Percentiles rank a stretch among this genome's conserved stretches.
phyloP scores from a whole-genome alignment of 2,113 vertebrate genomes.

The Corvus moneduloides region DNA sequence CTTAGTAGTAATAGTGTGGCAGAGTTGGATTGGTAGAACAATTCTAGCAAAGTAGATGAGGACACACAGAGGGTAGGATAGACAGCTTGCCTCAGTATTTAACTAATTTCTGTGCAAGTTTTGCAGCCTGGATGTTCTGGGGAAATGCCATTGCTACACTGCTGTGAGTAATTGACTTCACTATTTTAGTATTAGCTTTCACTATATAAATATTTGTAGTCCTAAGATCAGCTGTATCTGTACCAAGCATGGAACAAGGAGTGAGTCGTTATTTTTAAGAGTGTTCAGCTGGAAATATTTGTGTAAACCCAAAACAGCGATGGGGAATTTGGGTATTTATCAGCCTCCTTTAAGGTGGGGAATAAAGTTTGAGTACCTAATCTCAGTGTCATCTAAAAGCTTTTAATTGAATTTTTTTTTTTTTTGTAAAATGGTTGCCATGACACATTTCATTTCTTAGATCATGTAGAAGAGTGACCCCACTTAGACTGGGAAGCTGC shows the following conservation, averaged over 20 bases:
- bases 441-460: neutral
- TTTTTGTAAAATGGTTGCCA: neutral
- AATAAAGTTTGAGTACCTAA: neutral
- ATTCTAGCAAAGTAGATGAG: neutral
- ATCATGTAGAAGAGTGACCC: neutral
- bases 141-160: neutral
- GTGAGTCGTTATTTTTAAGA: neutral
- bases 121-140: neutral
- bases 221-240: neutral
- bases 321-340: neutral
- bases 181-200: neutral
- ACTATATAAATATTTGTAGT: neutral
- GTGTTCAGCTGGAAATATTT: neutral
- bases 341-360: neutral
- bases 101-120: neutral
- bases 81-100: neutral
- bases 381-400: neutral
- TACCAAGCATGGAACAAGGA: neutral
- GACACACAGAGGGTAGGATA: neutral
- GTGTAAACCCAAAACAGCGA: neutral
- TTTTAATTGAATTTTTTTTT: neutral
- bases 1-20: neutral
- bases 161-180: neutral
- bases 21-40: neutral
- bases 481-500: neutral